Evolutionary conservation across 2,113 vertebrate species (phyloP), one percentile per base, ranked within the genome.

Genomic region (Anser cygnoides): DNA sequence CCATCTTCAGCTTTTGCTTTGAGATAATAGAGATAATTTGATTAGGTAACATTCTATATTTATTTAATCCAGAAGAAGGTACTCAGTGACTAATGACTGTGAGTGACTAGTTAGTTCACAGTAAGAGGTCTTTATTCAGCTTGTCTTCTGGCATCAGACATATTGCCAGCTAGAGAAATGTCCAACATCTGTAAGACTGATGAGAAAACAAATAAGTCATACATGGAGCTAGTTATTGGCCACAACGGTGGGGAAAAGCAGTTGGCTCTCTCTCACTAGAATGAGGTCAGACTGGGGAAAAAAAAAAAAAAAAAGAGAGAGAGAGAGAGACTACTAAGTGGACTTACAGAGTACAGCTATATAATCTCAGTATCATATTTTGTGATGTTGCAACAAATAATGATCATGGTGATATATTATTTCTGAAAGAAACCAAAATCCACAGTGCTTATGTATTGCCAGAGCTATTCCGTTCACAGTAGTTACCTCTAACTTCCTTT

Each of bases 401-500:
- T 82, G 93, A 91, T 93, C 62, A 9, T 17, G 35, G 22, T 79
- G 87, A 92, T 97, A 92, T 19, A 97, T 33, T 92, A 74, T 80
- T 84, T 94, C 84, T 75, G 80, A 87, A 84, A 84, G 49, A 62
- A 87, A 87, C 25, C 50, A 79, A 92, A 58, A 61, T 72, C 74
- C 43, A 46, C 41, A 73, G 66, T 79, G 41, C 33, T 95, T 21
- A 3, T 62, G 18, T 57, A 87, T 66, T 92, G 89, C 66, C 73
- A 72, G 83, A 81, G 39, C 21, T 87, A 49, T 75, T 73, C 46
- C 11, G 6, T 59, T 96, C 62, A 55, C 44, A 89, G 81, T 59
- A 92, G 84, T 83, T 76, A 93, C 87, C 74, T 90, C 88, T 71
- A 89, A 92, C 10, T 13, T 63, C 52, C 82, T 95, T 95, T 93